Evolutionary conservation across 1,140 invertebrate species (phyloP).

Genomic region (Heliconius hermathena): DNA sequence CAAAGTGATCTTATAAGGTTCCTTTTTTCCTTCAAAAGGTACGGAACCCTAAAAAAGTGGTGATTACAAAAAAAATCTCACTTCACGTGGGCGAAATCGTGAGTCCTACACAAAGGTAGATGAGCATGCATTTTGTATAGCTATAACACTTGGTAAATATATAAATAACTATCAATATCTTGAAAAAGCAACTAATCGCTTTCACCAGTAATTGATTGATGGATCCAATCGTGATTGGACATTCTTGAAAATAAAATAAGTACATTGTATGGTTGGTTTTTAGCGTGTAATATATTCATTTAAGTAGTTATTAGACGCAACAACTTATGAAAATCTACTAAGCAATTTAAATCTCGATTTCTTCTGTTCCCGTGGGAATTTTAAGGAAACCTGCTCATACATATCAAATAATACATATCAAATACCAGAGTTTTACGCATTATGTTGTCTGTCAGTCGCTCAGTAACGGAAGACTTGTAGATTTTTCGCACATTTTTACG

Average conservation of each 20-base stretch:
- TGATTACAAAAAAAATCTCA: constrained; percentile 28
- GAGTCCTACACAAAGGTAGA: constrained; percentile 22
- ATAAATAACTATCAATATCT: constrained; percentile 20
- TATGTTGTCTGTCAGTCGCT: no score
- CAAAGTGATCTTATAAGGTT: no score
- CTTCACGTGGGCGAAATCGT: constrained; percentile 30
- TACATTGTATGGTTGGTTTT: not conserved
- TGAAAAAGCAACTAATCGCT: constrained; percentile 35
- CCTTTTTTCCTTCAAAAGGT: no score
- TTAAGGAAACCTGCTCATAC: no score
- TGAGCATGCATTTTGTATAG: constrained; percentile 25
- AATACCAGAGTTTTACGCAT: no score
- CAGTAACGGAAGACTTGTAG: no score
- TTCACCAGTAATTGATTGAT: constrained; percentile 48
- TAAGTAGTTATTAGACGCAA: not conserved
- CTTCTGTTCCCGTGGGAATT: not conserved
- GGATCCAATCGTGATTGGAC: constrained; percentile 36
- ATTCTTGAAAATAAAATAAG: not conserved
- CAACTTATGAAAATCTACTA: not conserved
- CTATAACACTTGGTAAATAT: constrained; percentile 23
- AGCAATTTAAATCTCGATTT: not conserved
- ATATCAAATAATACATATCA: no score
- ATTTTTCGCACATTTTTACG: no score
- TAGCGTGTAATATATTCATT: not conserved
- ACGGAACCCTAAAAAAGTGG: constrained; percentile 1